These are phyloP conservation scores for Leucophenga maculata DNA, from an alignment of 2,888 invertebrate species.

Conservation along the genomic window DNA sequence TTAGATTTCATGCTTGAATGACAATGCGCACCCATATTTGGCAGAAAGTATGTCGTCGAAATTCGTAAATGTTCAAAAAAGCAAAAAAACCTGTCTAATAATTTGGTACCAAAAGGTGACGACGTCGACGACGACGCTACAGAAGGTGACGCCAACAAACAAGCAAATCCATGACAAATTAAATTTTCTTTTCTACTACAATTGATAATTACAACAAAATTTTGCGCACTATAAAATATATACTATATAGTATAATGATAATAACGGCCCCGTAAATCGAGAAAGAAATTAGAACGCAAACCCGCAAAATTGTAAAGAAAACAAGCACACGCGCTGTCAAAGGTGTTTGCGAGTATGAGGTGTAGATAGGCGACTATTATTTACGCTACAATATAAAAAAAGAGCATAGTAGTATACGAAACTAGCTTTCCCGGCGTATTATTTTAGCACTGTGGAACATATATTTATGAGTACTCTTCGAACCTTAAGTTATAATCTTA, in stretches of 20 bases:
- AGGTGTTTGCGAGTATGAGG: too few relatives aligned
- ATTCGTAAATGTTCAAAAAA: neutral
- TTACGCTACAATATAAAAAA: too few relatives aligned
- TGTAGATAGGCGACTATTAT: too few relatives aligned
- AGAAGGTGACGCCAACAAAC: too few relatives aligned
- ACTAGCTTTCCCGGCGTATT: too few relatives aligned
- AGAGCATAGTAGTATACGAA: too few relatives aligned
- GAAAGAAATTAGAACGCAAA: conserved; percentile 24
- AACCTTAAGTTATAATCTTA: too few relatives aligned
- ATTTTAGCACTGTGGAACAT: too few relatives aligned
- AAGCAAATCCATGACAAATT: neutral
- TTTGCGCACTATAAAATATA: neutral
- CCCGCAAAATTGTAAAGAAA: conserved; percentile 6
- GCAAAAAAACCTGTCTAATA: neutral
- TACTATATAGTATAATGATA: neutral
- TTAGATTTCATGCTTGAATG: conserved; percentile 20
- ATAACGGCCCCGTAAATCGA: conserved; percentile 12
- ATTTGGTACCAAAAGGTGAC: too few relatives aligned
- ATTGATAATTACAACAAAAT: neutral
- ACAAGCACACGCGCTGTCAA: neutral
- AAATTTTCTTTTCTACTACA: neutral
- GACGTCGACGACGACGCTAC: too few relatives aligned
- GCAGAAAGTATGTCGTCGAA: conserved; percentile 19
- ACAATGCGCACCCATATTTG: conserved; percentile 18
- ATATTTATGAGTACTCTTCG: neutral